phyloP scores from a whole-genome alignment of 2,888 invertebrate species.

The Tetragonisca angustula region DNA sequence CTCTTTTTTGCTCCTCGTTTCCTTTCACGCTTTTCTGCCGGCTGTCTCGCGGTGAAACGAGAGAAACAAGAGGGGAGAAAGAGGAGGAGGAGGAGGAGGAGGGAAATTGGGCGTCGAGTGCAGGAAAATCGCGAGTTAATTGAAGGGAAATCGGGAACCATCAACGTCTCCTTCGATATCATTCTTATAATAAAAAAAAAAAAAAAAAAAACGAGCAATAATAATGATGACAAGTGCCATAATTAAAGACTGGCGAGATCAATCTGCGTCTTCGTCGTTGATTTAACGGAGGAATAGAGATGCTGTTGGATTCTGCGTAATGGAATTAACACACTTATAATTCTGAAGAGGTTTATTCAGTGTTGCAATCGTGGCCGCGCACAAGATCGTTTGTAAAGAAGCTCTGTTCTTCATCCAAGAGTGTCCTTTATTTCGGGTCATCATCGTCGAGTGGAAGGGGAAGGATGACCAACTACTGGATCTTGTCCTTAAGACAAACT shows the following conservation, averaged over 20 bases:
- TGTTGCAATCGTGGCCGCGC: too few relatives aligned
- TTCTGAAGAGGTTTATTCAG: too few relatives aligned
- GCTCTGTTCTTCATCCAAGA: too few relatives aligned
- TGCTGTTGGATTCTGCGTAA: neutral
- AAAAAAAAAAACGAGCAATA: neutral
- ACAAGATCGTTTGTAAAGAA: too few relatives aligned
- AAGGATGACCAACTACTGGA: too few relatives aligned
- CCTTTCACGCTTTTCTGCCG: conserved; percentile 47
- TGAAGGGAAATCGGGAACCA: conserved; percentile 21
- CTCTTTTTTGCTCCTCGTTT: conserved; percentile 9
- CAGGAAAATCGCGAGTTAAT: conserved; percentile 34
- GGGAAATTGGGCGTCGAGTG: conserved; percentile 36
- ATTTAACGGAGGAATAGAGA: conserved; percentile 18
- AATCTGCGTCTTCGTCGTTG: neutral
- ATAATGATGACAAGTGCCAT: too few relatives aligned
- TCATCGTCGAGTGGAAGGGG: too few relatives aligned
- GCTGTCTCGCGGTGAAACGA: conserved; percentile 38
- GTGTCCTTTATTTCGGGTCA: too few relatives aligned
- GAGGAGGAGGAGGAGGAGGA: neutral
- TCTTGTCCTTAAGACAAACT: too few relatives aligned
- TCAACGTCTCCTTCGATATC: neutral
- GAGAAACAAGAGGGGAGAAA: conserved; percentile 17
- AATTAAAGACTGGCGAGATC: neutral
- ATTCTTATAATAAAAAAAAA: neutral
- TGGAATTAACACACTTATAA: too few relatives aligned